phyloP scores from a whole-genome alignment of 2,113 vertebrate species.

The Callocephalon fimbriatum region DNA sequence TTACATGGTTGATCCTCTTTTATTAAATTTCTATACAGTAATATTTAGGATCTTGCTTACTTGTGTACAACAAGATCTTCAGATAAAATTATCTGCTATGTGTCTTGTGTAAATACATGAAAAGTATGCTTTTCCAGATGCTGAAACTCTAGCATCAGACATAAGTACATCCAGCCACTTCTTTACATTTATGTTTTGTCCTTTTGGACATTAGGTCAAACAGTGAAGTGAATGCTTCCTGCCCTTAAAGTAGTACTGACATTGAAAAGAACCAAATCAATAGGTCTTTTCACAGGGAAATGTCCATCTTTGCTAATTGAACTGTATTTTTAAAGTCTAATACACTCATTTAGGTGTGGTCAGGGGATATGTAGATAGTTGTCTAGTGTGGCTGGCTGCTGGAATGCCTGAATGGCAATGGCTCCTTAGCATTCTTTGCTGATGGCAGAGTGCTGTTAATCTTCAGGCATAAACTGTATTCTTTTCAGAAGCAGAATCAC shows the following conservation, averaged over 20 bases:
- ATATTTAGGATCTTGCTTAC: neutral
- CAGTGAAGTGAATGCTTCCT: neutral
- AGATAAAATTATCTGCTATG: neutral
- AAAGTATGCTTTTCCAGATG: neutral
- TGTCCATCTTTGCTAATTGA: neutral
- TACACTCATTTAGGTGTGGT: neutral
- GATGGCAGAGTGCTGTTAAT: neutral
- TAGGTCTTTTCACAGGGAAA: neutral
- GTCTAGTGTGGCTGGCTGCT: neutral
- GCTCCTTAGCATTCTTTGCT: neutral
- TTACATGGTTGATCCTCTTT: neutral
- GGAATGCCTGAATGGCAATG: neutral
- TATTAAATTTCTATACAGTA: neutral
- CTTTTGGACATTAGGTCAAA: neutral
- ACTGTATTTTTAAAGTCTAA: neutral
- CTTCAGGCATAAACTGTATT: neutral
- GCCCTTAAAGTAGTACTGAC: neutral
- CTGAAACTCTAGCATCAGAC: neutral
- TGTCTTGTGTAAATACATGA: neutral
- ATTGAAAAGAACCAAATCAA: neutral
- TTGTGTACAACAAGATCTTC: neutral
- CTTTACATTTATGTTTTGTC: neutral
- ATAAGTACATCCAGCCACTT: neutral
- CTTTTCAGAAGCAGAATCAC: neutral
- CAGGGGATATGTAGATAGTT: accelerated